Evolutionary conservation across 2,888 invertebrate genomes (phyloP).

Genomic region (Halictus ligatus): DNA sequence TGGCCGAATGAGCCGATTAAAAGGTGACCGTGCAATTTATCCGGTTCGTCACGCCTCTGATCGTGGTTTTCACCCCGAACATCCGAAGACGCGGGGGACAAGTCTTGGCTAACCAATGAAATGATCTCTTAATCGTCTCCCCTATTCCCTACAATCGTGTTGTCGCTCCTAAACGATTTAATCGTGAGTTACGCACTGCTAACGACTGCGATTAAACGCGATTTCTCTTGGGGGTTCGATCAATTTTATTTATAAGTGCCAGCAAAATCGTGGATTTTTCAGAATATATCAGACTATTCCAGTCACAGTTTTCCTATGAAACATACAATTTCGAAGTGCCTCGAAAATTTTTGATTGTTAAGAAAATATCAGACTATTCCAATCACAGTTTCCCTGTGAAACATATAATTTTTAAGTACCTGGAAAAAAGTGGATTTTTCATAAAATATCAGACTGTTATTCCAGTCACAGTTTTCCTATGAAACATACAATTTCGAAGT

Average conservation of each 20-base stretch:
- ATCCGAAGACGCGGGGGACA: neutral
- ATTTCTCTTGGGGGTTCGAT: neutral
- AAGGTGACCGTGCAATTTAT: constrained; percentile 4
- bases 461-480: no score
- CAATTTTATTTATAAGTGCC: neutral
- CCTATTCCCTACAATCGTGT: neutral
- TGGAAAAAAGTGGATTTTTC: no score
- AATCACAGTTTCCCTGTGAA: no score
- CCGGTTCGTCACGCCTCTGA: neutral
- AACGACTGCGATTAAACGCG: neutral
- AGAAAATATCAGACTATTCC: no score
- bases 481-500: no score
- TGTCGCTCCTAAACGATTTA: neutral
- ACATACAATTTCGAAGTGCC: no score
- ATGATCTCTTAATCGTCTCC: constrained; percentile 1
- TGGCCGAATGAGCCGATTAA: constrained; percentile 1
- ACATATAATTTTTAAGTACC: no score
- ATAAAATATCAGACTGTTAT: no score
- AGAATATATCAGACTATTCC: no score
- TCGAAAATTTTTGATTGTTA: no score
- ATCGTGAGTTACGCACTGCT: neutral
- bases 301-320: neutral
- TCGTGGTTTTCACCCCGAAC: neutral
- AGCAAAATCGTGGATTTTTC: neutral
- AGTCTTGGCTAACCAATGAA: neutral